Evolutionary conservation across 2,113 vertebrate genomes (phyloP).

Genomic region (Sus scrofa): T2T-Sscrofa CM000815.6:126251001-126251500

Average conservation of each 20-base stretch:
- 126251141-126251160: conserved; percentile 79
- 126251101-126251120: conserved; percentile 79
- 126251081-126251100: conserved; percentile 73
- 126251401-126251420: neutral
- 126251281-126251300: conserved; percentile 65
- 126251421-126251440: neutral
- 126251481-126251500: neutral
- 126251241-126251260: conserved; percentile 66
- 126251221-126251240: conserved; percentile 73
- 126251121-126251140: conserved; percentile 75
- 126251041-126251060: conserved; percentile 77
- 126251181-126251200: conserved; percentile 80
- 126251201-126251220: conserved; percentile 78
- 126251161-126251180: conserved; percentile 80
- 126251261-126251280: conserved; percentile 45
- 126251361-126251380: conserved; percentile 64
- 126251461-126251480: neutral
- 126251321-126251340: conserved; percentile 28
- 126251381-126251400: conserved; percentile 51
- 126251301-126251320: conserved; percentile 31
- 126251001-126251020: conserved; percentile 80
- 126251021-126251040: conserved; percentile 77
- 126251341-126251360: neutral
- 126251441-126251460: neutral
- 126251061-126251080: conserved; percentile 79